These are phyloP conservation scores for Prochilodus magdalenae DNA, from an alignment of 2,113 vertebrate species.

Conservation along the genomic window DNA sequence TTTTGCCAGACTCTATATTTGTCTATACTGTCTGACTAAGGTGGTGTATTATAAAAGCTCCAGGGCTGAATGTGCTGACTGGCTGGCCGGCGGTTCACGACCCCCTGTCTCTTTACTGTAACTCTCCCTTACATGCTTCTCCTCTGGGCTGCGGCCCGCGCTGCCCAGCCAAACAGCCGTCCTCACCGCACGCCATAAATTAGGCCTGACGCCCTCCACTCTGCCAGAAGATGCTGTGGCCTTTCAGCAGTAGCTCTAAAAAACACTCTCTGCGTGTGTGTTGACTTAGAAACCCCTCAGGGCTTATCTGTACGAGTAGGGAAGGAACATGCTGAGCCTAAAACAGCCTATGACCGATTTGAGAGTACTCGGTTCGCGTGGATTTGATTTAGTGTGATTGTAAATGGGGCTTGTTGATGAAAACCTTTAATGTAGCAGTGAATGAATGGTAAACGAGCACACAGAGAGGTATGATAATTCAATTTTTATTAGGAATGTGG, in stretches of 20 bases:
- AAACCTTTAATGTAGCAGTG: background rate
- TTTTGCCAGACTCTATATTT: background rate
- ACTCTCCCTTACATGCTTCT: conserved; percentile 28
- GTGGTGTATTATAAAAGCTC: conserved; percentile 13
- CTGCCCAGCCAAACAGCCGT: conserved; percentile 49
- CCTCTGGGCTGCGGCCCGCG: background rate
- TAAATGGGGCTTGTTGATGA: background rate
- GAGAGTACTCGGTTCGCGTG: background rate
- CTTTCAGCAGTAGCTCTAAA: conserved; percentile 35
- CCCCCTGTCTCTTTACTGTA: conserved; percentile 42
- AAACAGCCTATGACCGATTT: background rate
- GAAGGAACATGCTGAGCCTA: conserved; percentile 23
- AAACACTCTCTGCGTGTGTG: conserved; percentile 43
- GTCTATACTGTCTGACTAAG: background rate
- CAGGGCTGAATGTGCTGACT: conserved; percentile 23
- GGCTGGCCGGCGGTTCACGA: background rate
- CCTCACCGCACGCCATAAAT: conserved; percentile 67
- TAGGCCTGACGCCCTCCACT: conserved; percentile 48
- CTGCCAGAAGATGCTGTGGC: conserved; percentile 57
- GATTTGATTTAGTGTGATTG: background rate
- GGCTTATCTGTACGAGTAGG: conserved; percentile 33
- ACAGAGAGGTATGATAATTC: background rate
- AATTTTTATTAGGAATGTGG: background rate
- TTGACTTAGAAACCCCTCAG: conserved; percentile 57
- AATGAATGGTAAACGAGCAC: background rate